These are phyloP conservation scores for Zaprionus ghesquierei DNA, from an alignment of 1,140 invertebrate genomes.

Conservation along the genomic window DNA sequence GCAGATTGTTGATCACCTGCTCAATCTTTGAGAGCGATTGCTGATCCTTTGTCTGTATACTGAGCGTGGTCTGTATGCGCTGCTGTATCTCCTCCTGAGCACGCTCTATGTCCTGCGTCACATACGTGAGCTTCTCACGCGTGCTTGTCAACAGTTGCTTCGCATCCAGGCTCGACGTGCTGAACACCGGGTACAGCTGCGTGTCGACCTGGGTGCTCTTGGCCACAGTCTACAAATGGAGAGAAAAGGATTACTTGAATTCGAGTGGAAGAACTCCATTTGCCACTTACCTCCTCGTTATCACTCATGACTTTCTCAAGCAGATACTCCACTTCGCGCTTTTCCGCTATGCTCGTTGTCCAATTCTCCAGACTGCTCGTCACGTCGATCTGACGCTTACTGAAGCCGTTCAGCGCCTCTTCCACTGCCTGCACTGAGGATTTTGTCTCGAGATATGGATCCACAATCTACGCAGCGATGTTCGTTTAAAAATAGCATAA, in stretches of 20 bases:
- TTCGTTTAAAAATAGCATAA: slow-evolving; percentile 76
- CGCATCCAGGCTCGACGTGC: slow-evolving; percentile 85
- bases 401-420: slow-evolving; percentile 88
- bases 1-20: slow-evolving; percentile 83
- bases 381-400: slow-evolving; percentile 87
- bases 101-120: slow-evolving; percentile 88
- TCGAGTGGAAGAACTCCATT: not conserved
- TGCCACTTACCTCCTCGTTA: slow-evolving; percentile 86
- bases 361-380: slow-evolving; percentile 88
- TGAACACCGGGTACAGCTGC: slow-evolving; percentile 90
- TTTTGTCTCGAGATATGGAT: slow-evolving; percentile 89
- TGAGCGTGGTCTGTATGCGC: slow-evolving; percentile 85
- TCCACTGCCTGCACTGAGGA: slow-evolving; percentile 88
- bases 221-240: slow-evolving; percentile 86
- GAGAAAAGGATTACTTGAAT: not conserved
- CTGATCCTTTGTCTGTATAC: slow-evolving; percentile 84
- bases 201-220: slow-evolving; percentile 89
- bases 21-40: slow-evolving; percentile 86
- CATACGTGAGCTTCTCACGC: slow-evolving; percentile 84
- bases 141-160: slow-evolving; percentile 84
- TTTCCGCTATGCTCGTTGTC: slow-evolving; percentile 86
- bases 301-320: slow-evolving; percentile 89
- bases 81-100: slow-evolving; percentile 88
- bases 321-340: slow-evolving; percentile 87
- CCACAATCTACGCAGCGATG: slow-evolving; percentile 85